phyloP scores from a whole-genome alignment of 2,888 invertebrate genomes.

The Aplocera efformata region DNA sequence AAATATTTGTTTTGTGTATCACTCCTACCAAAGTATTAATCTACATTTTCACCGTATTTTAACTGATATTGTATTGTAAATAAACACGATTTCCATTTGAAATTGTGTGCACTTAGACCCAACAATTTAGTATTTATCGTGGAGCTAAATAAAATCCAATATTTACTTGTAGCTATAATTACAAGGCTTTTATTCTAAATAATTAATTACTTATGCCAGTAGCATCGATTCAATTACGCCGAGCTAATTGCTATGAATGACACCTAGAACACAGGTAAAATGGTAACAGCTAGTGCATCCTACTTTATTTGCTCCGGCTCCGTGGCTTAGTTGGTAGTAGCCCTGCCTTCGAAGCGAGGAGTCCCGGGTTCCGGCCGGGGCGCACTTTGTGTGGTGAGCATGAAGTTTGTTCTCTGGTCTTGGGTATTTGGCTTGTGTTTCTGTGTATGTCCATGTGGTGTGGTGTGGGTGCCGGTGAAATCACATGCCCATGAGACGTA shows the following conservation, averaged over 20 bases:
- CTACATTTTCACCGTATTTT: no score
- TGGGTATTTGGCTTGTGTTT: no score
- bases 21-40: no score
- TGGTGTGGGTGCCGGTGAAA: no score
- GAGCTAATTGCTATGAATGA: slow-evolving; percentile 13
- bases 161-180: slow-evolving; percentile 10
- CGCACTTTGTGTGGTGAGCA: no score
- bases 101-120: neutral
- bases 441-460: no score
- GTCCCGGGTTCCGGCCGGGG: no score
- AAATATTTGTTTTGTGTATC: no score
- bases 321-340: no score
- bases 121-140: slow-evolving; percentile 7
- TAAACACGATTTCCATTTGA: neutral
- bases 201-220: slow-evolving; percentile 20
- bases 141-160: slow-evolving; percentile 7
- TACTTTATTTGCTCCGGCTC: neutral
- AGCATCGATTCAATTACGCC: slow-evolving; percentile 18
- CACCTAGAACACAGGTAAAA: slow-evolving; percentile 5
- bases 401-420: no score
- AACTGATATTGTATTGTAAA: neutral
- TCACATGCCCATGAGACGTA: no score
- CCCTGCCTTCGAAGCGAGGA: no score
- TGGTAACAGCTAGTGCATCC: slow-evolving; percentile 1
- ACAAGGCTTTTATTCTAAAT: slow-evolving; percentile 20